A percentile compares a stretch with the other conserved stretches of the same genome.
These are phyloP conservation scores for Drosophila diplacantha DNA, from an alignment of 2,888 invertebrate species.

Conservation along the genomic window DNA sequence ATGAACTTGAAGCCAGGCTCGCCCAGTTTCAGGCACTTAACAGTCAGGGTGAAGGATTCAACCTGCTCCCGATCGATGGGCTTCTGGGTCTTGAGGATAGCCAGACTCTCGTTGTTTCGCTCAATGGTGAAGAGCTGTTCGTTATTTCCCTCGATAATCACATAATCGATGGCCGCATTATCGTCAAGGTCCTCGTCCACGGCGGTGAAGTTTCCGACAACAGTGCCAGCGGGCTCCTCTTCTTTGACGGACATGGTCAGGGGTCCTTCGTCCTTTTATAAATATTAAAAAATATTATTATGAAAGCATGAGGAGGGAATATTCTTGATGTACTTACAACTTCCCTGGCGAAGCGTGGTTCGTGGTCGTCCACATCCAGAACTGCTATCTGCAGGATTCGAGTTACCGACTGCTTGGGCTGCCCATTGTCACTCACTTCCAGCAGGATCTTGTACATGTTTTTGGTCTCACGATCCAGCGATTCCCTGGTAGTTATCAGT, in stretches of 20 bases:
- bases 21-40: slow-evolving; percentile 84
- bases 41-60: slow-evolving; percentile 81
- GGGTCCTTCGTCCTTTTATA: slow-evolving; percentile 82
- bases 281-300: not conserved
- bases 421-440: slow-evolving; percentile 87
- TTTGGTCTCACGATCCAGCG: slow-evolving; percentile 86
- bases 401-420: slow-evolving; percentile 86
- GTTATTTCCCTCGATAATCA: slow-evolving; percentile 86
- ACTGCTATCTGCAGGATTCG: slow-evolving; percentile 84
- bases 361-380: slow-evolving; percentile 88
- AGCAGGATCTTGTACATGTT: slow-evolving; percentile 86
- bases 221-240: slow-evolving; percentile 82
- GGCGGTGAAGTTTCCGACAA: slow-evolving; percentile 84
- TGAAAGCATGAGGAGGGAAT: fast-evolving
- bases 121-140: slow-evolving; percentile 82
- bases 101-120: slow-evolving; percentile 82
- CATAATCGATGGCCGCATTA: slow-evolving; percentile 86
- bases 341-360: slow-evolving; percentile 84
- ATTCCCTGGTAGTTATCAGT: slow-evolving; percentile 83
- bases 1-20: slow-evolving; percentile 76
- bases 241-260: slow-evolving; percentile 82
- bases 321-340: slow-evolving; percentile 79
- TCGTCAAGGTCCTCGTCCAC: slow-evolving; percentile 86
- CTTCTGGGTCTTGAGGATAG: slow-evolving; percentile 81
- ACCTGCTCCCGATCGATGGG: slow-evolving; percentile 83